phyloP scores from a whole-genome alignment of 2,113 vertebrate species.

The Rhabdornis inornatus region DNA sequence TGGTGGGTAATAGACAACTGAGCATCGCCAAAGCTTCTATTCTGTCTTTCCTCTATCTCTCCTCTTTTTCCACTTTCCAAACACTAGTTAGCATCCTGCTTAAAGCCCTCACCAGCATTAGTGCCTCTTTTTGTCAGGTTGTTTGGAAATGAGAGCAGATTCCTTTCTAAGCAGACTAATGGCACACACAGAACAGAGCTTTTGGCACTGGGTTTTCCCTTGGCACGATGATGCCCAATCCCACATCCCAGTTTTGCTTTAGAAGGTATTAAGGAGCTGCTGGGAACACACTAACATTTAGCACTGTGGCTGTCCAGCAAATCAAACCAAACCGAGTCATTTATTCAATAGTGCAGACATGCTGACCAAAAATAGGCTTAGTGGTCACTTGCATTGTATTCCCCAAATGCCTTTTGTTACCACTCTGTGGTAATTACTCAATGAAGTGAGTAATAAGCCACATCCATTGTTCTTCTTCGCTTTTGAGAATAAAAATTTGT shows the following conservation, averaged over 20 bases:
- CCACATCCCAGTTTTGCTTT: not conserved
- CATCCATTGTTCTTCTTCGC: not conserved
- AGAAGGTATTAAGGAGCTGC: not conserved
- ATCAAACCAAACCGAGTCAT: not conserved
- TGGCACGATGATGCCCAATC: not conserved
- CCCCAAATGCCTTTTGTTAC: not conserved
- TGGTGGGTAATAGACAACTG: not conserved
- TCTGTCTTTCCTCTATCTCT: not conserved
- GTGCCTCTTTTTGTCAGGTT: not conserved
- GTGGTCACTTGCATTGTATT: conserved; percentile 1
- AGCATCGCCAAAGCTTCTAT: not conserved
- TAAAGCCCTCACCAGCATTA: not conserved
- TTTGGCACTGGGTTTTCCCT: not conserved
- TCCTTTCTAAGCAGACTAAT: not conserved
- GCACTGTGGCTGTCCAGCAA: not conserved
- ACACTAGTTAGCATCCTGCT: not conserved
- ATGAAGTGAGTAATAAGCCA: not conserved
- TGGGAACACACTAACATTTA: not conserved
- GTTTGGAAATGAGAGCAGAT: not conserved
- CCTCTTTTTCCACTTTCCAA: not conserved
- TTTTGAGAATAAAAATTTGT: not conserved
- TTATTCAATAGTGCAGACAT: not conserved
- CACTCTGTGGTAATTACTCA: not conserved
- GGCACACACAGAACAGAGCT: not conserved
- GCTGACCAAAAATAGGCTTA: conserved; percentile 27